Evolutionary conservation across 2,797 vertebrate species (phyloP).

Genomic region (Neomorphus geoffroyi): DNA sequence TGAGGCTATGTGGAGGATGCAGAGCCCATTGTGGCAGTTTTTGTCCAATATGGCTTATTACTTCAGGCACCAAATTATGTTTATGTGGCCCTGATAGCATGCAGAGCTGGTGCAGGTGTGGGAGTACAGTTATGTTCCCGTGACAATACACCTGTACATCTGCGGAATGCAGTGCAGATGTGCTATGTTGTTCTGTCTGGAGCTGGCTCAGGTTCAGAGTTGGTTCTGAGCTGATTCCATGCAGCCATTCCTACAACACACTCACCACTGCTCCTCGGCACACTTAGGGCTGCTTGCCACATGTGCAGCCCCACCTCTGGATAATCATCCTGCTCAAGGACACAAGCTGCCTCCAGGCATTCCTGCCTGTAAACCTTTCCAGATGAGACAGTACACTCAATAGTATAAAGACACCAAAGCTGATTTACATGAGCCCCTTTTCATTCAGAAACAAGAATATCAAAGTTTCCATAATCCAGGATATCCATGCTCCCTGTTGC

Average conservation of each 20-base stretch:
- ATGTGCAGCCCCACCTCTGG: neutral
- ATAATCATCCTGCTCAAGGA: neutral
- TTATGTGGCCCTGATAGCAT: neutral
- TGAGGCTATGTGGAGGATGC: neutral
- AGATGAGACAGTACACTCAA: neutral
- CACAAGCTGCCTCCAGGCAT: neutral
- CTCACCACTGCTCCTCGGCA: neutral
- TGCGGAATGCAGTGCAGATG: fast-evolving
- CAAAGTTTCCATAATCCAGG: neutral
- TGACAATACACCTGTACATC: neutral
- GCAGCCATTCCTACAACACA: neutral
- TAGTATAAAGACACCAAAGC: neutral
- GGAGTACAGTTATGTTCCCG: fast-evolving
- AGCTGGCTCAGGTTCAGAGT: neutral
- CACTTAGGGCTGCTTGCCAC: neutral
- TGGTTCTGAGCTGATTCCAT: neutral
- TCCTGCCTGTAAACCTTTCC: neutral
- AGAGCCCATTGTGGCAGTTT: neutral
- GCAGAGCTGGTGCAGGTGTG: neutral
- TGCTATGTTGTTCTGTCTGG: fast-evolving
- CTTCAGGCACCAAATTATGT: neutral
- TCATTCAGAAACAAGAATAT: neutral
- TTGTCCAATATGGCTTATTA: neutral
- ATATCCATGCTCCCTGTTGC: neutral
- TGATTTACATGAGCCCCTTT: neutral